phyloP scores from a whole-genome alignment of 2,797 vertebrate genomes.

The Myotis daubentonii region DNA sequence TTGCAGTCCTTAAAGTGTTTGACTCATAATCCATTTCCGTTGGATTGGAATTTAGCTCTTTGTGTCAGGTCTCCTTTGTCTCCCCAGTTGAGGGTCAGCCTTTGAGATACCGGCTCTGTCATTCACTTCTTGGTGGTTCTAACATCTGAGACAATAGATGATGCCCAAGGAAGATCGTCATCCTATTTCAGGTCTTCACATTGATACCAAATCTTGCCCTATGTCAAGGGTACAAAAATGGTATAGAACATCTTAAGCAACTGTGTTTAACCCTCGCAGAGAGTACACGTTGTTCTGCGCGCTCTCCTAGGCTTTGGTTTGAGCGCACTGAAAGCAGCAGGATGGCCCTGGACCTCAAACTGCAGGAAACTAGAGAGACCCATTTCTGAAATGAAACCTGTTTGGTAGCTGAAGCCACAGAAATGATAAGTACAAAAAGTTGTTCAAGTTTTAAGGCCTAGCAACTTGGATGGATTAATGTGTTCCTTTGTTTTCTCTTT shows the following conservation, averaged over 20 bases:
- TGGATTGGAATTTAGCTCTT: not conserved
- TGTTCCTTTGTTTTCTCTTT: slow-evolving; percentile 40
- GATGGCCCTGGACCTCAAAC: not conserved
- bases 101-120: not conserved
- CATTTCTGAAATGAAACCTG: not conserved
- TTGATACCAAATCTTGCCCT: not conserved
- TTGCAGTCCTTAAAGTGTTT: not conserved
- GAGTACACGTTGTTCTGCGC: not conserved
- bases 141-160: not conserved
- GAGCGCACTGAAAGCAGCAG: not conserved
- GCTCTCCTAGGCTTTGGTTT: not conserved
- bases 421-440: not conserved
- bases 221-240: not conserved
- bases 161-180: not conserved
- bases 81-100: not conserved
- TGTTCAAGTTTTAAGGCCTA: not conserved
- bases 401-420: not conserved
- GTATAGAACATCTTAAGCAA: not conserved
- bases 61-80: not conserved
- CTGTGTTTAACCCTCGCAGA: not conserved
- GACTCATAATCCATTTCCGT: not conserved
- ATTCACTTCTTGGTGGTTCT: not conserved
- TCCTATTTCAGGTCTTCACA: not conserved
- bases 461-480: not conserved
- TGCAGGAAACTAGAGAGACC: not conserved